Evolutionary conservation across 2,888 invertebrate species (phyloP), one percentile per base, ranked within the genome.

Genomic region (Lasiommata megera): DNA sequence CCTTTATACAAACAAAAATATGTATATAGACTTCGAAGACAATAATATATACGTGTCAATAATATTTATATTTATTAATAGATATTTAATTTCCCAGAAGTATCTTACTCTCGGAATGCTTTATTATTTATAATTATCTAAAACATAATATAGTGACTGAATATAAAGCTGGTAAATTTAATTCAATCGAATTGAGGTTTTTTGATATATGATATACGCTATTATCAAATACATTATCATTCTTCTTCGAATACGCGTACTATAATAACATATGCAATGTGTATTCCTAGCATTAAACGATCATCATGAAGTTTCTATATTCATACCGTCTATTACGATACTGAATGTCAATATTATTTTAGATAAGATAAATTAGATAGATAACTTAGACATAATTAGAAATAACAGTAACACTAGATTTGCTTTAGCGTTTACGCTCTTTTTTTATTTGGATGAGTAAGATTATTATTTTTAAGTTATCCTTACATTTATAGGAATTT

Each of bases 1-100:
- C 66, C 65, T 67, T 69, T 70, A 68, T 73, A 71, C 62, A 62
- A 58, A 58, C 31, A 43, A 63, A 58, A 60, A 43, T 36, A 57
- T 38, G 37, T 50, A 37, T 50, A 37, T 8, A 36, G 14, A 23
- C 50, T 16, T 38, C 12, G 50, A 52, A n/a, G 41, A 52, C 41
- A 52, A 52, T 52, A 52, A 31, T 12, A 17, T 34, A 34, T 18
- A 31, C 11, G 18, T 54, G 54, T 57, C 56, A 57, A 52, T 16
- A 51, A 58, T 52, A 52, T 53, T 16, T 52, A 34, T 38, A 29
- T 28, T 31, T 16, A 46, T 34, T 34, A 11, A 9, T 34, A 34
- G 34, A 34, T 34, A 6, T n/a, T 18, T 29, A 28, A 14, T 28
- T 43, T 43, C 28, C 23, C 23, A 12, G 12, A 23, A 8, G 11